Base-by-base conservation (phyloP, 2,888 invertebrate genomes). In the Strigamia crassipes region DNA sequence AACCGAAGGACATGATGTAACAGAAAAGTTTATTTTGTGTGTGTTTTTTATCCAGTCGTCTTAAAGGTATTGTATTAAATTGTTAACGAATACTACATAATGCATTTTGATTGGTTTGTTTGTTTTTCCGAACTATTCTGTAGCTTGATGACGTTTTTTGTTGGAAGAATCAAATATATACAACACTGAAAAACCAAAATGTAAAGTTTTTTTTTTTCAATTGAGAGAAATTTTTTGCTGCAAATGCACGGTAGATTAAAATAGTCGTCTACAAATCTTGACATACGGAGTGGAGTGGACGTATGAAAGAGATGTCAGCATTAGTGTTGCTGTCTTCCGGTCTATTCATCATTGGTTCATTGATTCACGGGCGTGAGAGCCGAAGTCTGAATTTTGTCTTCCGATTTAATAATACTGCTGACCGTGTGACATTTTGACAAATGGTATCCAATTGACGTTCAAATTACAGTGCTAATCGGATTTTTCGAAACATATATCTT, bases 401-500 rank as follows among this genome's bases (percentile, higher is more conserved):
- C n/a, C 21, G 61, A 61, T 61, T 61, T 61, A 61, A 61, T 61
- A 61, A 61, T 21, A 18, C 18, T n/a, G 13, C 46, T 23, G 61
- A 18, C 18, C 6, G 61, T n/a, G 23, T 61, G 61, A 61, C 61
- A 61, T 15, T 61, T 61, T 61, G 61, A 61, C 61, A 61, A 61
- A 61, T 61, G 61, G 18, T 61, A 18, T 61, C 61, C 61, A 61
- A 61, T 61, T 61, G 61, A 9, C 61, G n/a, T 23, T 61, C 61
- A 61, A 61, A 61, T 61, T 23, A 18, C 21, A 61, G 23, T 18
- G 18, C 18, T 61, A 61, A 23, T 61, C 61, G 21, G 61, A 61
- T 61, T 23, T 61, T 21, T 61, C 10, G 23, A 61, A 61, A 18
- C 61, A 61, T 23, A 61, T 61, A 23, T 23, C 61, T 18, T 61